Evolutionary conservation across 2,888 invertebrate genomes (phyloP).

Genomic region (Eupithecia exiguata): DNA sequence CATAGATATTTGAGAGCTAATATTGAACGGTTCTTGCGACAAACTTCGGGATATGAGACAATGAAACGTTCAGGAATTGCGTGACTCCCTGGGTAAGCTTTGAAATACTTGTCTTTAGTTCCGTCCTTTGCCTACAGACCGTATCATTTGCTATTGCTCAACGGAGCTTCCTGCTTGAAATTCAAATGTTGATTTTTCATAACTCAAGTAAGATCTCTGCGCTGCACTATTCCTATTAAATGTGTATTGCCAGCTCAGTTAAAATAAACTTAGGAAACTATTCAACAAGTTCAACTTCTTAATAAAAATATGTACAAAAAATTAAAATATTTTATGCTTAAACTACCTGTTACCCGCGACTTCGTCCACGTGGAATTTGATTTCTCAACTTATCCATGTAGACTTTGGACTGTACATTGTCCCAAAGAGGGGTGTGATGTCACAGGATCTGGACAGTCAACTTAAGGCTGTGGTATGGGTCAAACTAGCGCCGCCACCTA

Average conservation of each 20-base stretch:
- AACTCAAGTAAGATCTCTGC: neutral
- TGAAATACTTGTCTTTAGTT: slow-evolving; percentile 38
- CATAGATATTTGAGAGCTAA: slow-evolving; percentile 54
- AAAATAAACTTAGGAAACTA: neutral
- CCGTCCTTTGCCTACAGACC: slow-evolving; percentile 29
- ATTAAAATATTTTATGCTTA: too few relatives aligned
- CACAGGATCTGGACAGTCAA: too few relatives aligned
- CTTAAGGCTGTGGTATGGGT: too few relatives aligned
- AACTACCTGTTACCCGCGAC: too few relatives aligned
- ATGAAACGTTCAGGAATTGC: slow-evolving; percentile 55
- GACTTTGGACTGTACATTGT: too few relatives aligned
- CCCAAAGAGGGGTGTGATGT: too few relatives aligned
- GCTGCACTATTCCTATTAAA: neutral
- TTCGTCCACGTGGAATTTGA: too few relatives aligned
- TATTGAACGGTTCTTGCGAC: slow-evolving; percentile 50
- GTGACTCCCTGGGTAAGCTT: slow-evolving; percentile 51
- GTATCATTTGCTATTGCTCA: slow-evolving; percentile 17
- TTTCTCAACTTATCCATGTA: too few relatives aligned
- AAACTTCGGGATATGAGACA: slow-evolving; percentile 53
- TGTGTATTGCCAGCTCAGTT: neutral
- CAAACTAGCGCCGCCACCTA: too few relatives aligned
- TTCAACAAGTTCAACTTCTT: neutral
- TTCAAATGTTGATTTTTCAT: slow-evolving; percentile 15
- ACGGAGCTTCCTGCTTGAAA: neutral
- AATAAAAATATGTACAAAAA: neutral